phyloP scores from a whole-genome alignment of 2,797 vertebrate genomes.

The Masticophis lateralis region DNA sequence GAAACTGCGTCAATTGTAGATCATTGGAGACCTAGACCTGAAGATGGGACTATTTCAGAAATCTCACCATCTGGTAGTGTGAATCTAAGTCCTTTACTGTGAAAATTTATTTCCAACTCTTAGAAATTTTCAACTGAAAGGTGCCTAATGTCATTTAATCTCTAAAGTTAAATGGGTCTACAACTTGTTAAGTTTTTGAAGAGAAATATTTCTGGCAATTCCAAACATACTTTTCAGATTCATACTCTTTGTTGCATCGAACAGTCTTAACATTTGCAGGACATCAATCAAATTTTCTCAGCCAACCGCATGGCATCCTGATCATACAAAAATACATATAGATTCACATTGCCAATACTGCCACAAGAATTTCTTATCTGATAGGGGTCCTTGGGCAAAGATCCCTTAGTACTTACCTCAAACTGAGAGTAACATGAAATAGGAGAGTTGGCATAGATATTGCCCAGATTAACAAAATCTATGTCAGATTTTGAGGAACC shows the following conservation, averaged over 20 bases:
- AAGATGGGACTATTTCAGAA: background rate
- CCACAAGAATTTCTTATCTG: background rate
- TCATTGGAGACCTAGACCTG: background rate
- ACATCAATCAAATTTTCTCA: background rate
- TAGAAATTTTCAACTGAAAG: background rate
- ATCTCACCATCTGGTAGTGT: background rate
- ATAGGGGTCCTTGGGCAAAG: no score
- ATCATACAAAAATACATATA: background rate
- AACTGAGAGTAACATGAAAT: no score
- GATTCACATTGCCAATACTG: background rate
- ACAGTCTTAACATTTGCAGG: background rate
- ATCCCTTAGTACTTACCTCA: no score
- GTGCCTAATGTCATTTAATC: background rate
- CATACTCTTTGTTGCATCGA: background rate
- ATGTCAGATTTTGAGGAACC: no score
- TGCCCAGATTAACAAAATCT: no score
- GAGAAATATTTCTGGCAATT: background rate
- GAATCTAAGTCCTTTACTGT: background rate
- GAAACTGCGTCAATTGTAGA: no score
- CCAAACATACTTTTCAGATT: background rate
- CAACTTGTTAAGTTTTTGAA: background rate
- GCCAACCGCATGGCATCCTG: background rate
- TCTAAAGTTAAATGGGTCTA: background rate
- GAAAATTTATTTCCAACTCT: background rate
- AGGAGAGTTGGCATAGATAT: no score